Evolutionary conservation across 1,140 invertebrate genomes (phyloP).

Genomic region (Drosophila pruinosa): DNA sequence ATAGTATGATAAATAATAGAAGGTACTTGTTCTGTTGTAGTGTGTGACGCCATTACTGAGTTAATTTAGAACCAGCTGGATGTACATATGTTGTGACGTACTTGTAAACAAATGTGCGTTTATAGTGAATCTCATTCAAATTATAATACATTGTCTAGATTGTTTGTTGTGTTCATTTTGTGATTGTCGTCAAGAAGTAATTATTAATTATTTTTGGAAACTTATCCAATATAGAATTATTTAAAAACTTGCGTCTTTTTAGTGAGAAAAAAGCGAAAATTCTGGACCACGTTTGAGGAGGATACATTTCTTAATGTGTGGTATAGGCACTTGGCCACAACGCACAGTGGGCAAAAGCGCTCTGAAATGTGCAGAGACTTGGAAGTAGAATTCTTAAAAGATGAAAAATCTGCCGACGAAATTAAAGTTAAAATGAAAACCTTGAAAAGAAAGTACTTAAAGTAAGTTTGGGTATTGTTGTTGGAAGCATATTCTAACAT

Average conservation of each 20-base stretch:
- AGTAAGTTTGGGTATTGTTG: background rate
- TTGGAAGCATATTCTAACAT: background rate
- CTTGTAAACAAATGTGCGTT: background rate
- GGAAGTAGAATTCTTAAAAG: background rate
- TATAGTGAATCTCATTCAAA: background rate
- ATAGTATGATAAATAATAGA: too few species aligned
- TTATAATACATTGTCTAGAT: background rate
- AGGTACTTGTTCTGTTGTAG: too few species aligned
- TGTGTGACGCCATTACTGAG: background rate
- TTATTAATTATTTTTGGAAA: too few species aligned
- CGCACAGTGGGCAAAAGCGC: background rate
- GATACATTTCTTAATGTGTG: slow-evolving; percentile 7
- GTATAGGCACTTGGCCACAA: background rate
- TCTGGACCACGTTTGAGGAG: slow-evolving; percentile 7
- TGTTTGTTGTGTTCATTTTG: background rate
- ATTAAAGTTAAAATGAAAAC: slow-evolving; percentile 36
- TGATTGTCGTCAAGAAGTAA: background rate
- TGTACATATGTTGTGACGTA: background rate
- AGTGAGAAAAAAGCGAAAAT: background rate
- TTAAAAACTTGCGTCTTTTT: too few species aligned
- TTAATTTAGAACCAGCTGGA: background rate
- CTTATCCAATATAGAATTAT: too few species aligned
- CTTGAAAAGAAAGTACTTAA: slow-evolving; percentile 4
- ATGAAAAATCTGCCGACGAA: background rate
- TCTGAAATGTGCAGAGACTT: background rate